Conservation (phyloP, 2,888 invertebrate species). For the Lycia hirtaria region DNA sequence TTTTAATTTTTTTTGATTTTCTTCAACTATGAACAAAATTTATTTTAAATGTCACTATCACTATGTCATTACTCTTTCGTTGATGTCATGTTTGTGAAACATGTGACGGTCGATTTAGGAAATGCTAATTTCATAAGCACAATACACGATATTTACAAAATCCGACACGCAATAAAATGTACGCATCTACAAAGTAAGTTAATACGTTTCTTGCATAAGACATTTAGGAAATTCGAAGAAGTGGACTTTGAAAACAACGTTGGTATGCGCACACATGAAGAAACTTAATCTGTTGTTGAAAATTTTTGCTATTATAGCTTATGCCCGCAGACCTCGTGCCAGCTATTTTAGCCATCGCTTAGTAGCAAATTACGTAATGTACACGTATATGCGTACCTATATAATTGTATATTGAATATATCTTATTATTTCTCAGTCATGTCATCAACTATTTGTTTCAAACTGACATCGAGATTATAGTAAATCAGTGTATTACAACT, state of each 20-base stretch:
- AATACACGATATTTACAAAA: conserved; percentile 3
- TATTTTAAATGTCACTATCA: too few relatives aligned
- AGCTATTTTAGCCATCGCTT: conserved; percentile 41
- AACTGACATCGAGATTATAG: conserved; percentile 14
- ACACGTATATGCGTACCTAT: conserved; percentile 12
- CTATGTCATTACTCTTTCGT: too few relatives aligned
- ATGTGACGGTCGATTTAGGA: neutral
- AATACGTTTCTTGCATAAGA: conserved; percentile 15
- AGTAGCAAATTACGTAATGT: conserved; percentile 42
- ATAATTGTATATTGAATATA: conserved; percentile 45
- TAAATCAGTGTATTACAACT: conserved; percentile 29
- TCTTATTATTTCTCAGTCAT: too few relatives aligned
- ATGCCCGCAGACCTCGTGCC: conserved; percentile 33
- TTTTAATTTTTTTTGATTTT: too few relatives aligned
- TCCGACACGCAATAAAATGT: neutral
- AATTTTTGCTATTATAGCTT: conserved; percentile 35
- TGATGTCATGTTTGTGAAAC: too few relatives aligned
- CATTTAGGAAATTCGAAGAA: conserved; percentile 20
- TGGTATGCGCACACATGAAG: conserved; percentile 31
- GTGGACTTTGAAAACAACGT: conserved; percentile 20
- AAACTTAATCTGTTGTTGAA: conserved; percentile 48
- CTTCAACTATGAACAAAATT: too few relatives aligned
- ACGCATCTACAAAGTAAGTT: conserved; percentile 1
- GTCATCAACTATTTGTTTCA: conserved; percentile 38
- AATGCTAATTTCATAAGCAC: neutral